phyloP scores from a whole-genome alignment of 1,140 invertebrate genomes.

The Chrysopa pallens region DNA sequence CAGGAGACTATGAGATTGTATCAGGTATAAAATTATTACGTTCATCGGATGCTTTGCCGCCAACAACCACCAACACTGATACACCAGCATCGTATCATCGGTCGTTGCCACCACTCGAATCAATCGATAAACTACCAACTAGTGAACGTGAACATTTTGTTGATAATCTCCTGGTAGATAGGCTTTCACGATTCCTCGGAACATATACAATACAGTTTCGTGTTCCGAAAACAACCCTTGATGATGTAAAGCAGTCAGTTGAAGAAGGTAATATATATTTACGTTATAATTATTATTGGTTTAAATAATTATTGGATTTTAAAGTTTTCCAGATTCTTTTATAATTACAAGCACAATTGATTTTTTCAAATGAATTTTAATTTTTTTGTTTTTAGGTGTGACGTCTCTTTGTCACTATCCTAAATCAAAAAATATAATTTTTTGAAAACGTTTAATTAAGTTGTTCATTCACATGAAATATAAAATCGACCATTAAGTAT shows the following conservation, averaged over 20 bases:
- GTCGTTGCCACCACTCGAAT: conserved; percentile 29
- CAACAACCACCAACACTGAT: conserved; percentile 5
- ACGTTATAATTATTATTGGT: no score
- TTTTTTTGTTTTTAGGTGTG: no score
- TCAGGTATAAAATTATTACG: conserved; percentile 53
- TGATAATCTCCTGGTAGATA: conserved; percentile 54
- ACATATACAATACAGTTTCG: conserved; percentile 62
- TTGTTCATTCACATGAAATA: no score
- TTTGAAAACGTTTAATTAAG: no score
- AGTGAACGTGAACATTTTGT: conserved; percentile 58
- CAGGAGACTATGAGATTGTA: conserved; percentile 35
- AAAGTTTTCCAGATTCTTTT: no score
- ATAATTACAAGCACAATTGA: no score
- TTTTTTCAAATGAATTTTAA: no score
- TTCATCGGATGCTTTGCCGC: conserved; percentile 24
- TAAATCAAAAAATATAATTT: no score
- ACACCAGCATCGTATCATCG: conserved; percentile 19
- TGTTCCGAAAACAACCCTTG: conserved; percentile 44
- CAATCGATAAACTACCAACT: conserved; percentile 31
- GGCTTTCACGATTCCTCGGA: conserved; percentile 51
- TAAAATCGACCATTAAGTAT: no score
- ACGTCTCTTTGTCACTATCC: no score
- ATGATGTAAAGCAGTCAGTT: conserved; percentile 41
- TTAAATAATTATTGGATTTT: background rate
- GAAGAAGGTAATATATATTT: conserved; percentile 39